Percentiles rank a stretch among this genome's conserved stretches.
Evolutionary conservation across 2,113 vertebrate genomes (phyloP).

Genomic region (Varanus salvator): DNA sequence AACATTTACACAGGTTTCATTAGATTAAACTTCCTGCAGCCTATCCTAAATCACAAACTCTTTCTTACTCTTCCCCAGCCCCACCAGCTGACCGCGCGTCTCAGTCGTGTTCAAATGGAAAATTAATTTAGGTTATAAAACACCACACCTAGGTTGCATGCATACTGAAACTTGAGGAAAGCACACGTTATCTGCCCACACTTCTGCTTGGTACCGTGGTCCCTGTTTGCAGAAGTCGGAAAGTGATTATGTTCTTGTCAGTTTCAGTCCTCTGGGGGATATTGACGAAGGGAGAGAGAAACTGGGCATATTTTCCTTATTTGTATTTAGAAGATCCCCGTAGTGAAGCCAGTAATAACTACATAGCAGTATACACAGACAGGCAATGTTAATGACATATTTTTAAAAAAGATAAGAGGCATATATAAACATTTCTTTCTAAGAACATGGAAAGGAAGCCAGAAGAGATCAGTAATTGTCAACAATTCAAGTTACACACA

Average conservation of each 20-base stretch:
- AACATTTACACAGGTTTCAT: slow-evolving; percentile 44
- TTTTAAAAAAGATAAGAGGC: slow-evolving; percentile 72
- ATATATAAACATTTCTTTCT: slow-evolving; percentile 63
- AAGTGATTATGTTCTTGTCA: slow-evolving; percentile 79
- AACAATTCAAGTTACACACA: slow-evolving; percentile 59
- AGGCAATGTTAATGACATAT: slow-evolving; percentile 69
- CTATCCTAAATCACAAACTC: not conserved
- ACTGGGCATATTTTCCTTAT: slow-evolving; percentile 68
- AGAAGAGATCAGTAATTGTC: slow-evolving; percentile 67
- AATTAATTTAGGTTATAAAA: slow-evolving; percentile 75
- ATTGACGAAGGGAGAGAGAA: slow-evolving; percentile 33
- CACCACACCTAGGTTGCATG: slow-evolving; percentile 73
- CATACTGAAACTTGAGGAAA: slow-evolving; percentile 74
- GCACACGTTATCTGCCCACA: slow-evolving; percentile 74
- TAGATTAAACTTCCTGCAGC: slow-evolving; percentile 11
- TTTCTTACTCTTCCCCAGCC: not conserved
- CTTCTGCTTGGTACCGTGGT: slow-evolving; percentile 60
- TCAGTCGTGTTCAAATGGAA: slow-evolving; percentile 75
- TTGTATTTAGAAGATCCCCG: slow-evolving; percentile 78
- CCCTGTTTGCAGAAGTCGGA: slow-evolving; percentile 70
- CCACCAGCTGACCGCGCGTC: slow-evolving; percentile 36
- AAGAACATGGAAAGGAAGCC: slow-evolving; percentile 47
- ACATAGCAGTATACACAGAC: slow-evolving; percentile 67
- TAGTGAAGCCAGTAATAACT: slow-evolving; percentile 68
- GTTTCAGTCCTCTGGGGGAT: slow-evolving; percentile 64